A percentile compares a stretch with the other conserved stretches of the same genome.
These are phyloP conservation scores for Pungitius pungitius DNA, from an alignment of 2,113 vertebrate species.

Conservation along the genomic window DNA sequence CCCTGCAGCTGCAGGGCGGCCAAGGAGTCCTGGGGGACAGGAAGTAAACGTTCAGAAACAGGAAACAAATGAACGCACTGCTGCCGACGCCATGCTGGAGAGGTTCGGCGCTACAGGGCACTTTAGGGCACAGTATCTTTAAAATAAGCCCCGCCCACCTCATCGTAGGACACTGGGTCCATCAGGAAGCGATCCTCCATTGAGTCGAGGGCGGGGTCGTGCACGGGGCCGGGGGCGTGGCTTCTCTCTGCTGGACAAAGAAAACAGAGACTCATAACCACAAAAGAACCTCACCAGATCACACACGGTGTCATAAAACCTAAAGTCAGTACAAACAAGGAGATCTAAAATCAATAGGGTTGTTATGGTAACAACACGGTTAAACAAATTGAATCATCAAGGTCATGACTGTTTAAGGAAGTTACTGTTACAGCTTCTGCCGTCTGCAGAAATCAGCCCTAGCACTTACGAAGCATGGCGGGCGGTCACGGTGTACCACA, in stretches of 20 bases:
- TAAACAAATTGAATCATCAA: too few species aligned
- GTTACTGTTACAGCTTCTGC: too few species aligned
- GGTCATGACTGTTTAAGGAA: too few species aligned
- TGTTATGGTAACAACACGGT: too few species aligned
- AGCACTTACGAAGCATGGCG: too few species aligned
- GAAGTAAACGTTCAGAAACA: background rate
- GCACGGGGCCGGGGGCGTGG: constrained; percentile 62
- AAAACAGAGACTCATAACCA: background rate
- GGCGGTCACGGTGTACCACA: too few species aligned
- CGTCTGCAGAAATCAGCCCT: too few species aligned
- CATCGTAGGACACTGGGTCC: constrained; percentile 73
- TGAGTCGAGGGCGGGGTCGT: constrained; percentile 70
- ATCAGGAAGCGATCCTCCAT: constrained; percentile 79
- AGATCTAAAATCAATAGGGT: too few species aligned
- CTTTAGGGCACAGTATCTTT: background rate
- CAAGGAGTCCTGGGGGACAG: constrained; percentile 72
- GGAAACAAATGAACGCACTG: background rate
- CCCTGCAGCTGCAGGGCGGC: constrained; percentile 73
- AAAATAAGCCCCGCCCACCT: constrained; percentile 76
- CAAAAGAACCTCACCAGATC: too few species aligned
- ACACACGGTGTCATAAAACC: too few species aligned
- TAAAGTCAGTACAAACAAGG: too few species aligned
- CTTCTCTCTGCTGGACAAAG: constrained; percentile 49
- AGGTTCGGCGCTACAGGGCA: background rate
- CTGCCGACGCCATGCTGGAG: background rate